These are phyloP conservation scores for Gibbula magus DNA, from an alignment of 2,888 invertebrate genomes.

Conservation along the genomic window DNA sequence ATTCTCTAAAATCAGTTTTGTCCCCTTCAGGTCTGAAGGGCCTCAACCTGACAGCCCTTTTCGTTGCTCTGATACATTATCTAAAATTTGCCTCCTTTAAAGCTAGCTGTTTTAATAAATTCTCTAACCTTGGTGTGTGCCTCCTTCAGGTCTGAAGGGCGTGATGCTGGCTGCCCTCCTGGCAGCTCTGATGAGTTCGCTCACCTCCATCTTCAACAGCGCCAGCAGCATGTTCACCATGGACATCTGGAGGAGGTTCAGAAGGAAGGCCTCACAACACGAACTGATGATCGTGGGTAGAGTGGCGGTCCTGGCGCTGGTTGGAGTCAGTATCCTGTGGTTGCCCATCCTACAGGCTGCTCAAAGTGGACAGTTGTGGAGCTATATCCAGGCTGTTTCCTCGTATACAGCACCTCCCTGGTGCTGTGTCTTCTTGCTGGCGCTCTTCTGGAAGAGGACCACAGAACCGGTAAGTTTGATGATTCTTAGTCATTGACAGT, in stretches of 20 bases:
- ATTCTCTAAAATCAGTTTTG: no score
- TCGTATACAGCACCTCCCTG: conserved; percentile 78
- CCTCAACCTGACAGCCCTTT: no score
- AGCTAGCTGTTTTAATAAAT: no score
- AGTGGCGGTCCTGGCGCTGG: conserved; percentile 66
- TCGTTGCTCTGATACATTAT: no score
- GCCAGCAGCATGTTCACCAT: conserved; percentile 78
- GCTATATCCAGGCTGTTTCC: conserved; percentile 78
- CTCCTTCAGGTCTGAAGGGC: no score
- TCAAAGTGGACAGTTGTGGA: conserved; percentile 77
- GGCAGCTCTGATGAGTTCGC: conserved; percentile 78
- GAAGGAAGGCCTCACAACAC: conserved; percentile 63
- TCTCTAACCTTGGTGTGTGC: no score
- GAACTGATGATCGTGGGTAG: conserved; percentile 75
- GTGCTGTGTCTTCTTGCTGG: conserved; percentile 77
- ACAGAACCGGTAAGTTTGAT: conserved; percentile 76
- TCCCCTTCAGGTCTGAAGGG: no score
- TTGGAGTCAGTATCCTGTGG: conserved; percentile 73
- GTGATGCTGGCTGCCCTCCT: conserved; percentile 78
- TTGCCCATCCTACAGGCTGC: conserved; percentile 77
- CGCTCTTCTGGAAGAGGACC: conserved; percentile 76
- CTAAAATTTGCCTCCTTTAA: no score
- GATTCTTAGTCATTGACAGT: neutral
- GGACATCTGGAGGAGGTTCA: conserved; percentile 76
- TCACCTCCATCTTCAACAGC: conserved; percentile 79